Base-by-base conservation (phyloP, 2,797 vertebrate genomes). In the Corythornis leucogaster region DNA sequence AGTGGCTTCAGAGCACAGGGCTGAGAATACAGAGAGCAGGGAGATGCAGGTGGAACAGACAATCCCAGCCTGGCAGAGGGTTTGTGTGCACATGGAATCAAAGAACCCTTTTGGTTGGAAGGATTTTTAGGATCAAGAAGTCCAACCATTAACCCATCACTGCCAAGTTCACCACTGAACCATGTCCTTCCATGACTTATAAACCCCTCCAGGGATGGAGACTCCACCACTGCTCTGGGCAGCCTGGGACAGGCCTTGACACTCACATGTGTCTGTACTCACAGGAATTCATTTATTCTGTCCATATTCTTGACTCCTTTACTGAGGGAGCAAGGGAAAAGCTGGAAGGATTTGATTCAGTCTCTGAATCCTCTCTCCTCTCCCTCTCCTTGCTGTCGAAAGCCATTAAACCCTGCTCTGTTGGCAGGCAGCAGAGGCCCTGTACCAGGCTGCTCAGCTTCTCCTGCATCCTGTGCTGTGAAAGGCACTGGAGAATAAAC, bases 251-350 rank as follows among this genome's bases (percentile, higher is more conserved):
- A 54, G 53, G 53, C 4, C 50, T 51, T 51, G 50, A 53, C 16
- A 30, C 51, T 53, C 51, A 7, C 2, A 1, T 1, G 5, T 18
- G 54, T 16, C 45, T 1, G 0, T 35, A 19, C 15, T 48, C 69
- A 38, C 20, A 50, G 58, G 42, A 77, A 45, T 40, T 88, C 6
- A 78, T 73, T 81, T 30, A 61, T 93, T 90, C 43, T 51, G 31
- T 42, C 53, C 15, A 1, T 69, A 68, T 51, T 63, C 53, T 26
- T 8, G 2, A 45, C 12, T 19, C 5, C 6, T 74, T 71, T 71
- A 2, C 30, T 12, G 62, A n/a, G 30, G 15, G 77, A 85, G 50
- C 6, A n/a, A 67, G 31, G 6, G 30, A 63, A 76, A 89, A 67
- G 31, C 69, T 54, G 35, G n/a, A 89, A 89, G 17, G 15, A 43